Conservation (phyloP, 2,888 invertebrate species). For the Netelia melanura region DNA sequence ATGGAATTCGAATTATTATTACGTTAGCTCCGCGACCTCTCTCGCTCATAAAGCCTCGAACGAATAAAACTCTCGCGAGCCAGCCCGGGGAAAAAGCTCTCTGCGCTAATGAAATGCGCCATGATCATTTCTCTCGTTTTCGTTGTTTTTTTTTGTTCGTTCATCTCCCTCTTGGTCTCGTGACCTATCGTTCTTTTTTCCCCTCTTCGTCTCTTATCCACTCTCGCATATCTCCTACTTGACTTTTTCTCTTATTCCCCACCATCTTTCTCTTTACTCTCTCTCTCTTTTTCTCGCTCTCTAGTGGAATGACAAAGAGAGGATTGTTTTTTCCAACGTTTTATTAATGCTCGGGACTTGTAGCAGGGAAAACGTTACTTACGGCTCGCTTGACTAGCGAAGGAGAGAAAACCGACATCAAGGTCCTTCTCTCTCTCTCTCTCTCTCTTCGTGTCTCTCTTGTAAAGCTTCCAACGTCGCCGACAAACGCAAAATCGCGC, state of each 20-base stretch:
- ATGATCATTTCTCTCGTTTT: slow-evolving; percentile 61
- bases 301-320: slow-evolving; percentile 50
- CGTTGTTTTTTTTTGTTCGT: slow-evolving; percentile 33
- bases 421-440: slow-evolving; percentile 15
- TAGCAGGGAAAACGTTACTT: slow-evolving; percentile 47
- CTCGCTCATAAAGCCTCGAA: slow-evolving; percentile 43
- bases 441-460: neutral
- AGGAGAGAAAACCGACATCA: slow-evolving; percentile 51
- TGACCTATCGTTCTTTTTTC: neutral
- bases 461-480: neutral
- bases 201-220: slow-evolving; percentile 3
- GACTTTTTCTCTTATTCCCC: slow-evolving; percentile 25
- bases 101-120: slow-evolving; percentile 69
- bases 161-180: slow-evolving; percentile 9
- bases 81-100: slow-evolving; percentile 60
- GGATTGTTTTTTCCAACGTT: slow-evolving; percentile 65
- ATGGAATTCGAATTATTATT: slow-evolving; percentile 66
- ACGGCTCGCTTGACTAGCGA: slow-evolving; percentile 31
- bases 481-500: neutral
- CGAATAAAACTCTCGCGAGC: slow-evolving; percentile 42
- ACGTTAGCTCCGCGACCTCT: slow-evolving; percentile 45
- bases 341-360: slow-evolving; percentile 60
- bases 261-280: neutral
- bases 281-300: slow-evolving; percentile 11
- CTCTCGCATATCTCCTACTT: slow-evolving; percentile 24